These are phyloP conservation scores for Eupithecia exiguata DNA, from an alignment of 2,888 invertebrate genomes.

Conservation along the genomic window DNA sequence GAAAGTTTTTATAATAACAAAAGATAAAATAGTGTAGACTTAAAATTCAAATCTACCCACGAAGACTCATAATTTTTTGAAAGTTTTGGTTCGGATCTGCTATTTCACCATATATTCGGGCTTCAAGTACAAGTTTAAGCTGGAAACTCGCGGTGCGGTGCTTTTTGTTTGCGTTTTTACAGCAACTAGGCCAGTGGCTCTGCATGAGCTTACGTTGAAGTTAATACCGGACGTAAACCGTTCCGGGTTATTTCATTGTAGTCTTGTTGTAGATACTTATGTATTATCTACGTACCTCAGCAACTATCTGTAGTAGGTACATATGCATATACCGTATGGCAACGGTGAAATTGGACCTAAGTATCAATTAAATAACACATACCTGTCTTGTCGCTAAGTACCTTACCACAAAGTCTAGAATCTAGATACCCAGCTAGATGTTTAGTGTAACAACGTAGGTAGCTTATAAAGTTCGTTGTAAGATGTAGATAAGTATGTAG, in stretches of 20 bases:
- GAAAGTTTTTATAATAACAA: too few relatives aligned
- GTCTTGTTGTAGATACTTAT: not conserved
- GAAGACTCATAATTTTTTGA: not conserved
- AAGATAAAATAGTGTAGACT: too few relatives aligned
- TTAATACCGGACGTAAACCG: slow-evolving; percentile 9
- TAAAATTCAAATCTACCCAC: too few relatives aligned
- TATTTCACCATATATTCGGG: not conserved
- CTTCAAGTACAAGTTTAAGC: slow-evolving; percentile 52
- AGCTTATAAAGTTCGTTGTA: not conserved
- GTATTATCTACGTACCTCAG: not conserved
- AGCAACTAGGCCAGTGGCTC: slow-evolving; percentile 42
- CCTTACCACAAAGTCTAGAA: not conserved
- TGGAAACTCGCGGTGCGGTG: slow-evolving; percentile 50
- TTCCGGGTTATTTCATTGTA: slow-evolving; percentile 2
- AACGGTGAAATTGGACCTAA: too few relatives aligned
- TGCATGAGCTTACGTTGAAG: slow-evolving; percentile 8
- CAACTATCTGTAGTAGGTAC: too few relatives aligned
- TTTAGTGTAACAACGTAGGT: not conserved
- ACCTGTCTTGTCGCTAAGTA: not conserved
- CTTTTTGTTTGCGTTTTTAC: slow-evolving; percentile 56
- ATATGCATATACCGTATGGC: too few relatives aligned
- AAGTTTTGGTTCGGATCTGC: not conserved
- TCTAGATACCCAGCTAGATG: not conserved
- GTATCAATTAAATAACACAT: too few relatives aligned
- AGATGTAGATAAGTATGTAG: not conserved